Base-by-base conservation (phyloP, 2,797 vertebrate species). In the Anolis apletophallus region DNA sequence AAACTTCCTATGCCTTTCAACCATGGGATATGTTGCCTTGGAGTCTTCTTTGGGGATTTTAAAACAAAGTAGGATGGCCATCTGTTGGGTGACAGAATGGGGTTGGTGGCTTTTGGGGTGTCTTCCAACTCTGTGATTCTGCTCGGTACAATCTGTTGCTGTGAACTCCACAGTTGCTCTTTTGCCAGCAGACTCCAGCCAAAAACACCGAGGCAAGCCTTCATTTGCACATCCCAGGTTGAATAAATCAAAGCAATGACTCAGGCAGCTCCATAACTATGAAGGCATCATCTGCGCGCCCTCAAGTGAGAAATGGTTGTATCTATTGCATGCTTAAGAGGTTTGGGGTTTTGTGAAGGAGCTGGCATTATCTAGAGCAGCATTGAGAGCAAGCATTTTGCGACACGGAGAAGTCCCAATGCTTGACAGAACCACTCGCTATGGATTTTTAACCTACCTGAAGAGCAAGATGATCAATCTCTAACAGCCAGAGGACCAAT, bases 201-300 rank as follows among this genome's bases (percentile, higher is more conserved):
- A 5, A 83, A 91, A 93, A 55, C 55, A 88, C 67, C 21, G 85
- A 91, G 32, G 50, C 50, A 34, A 82, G 46, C 84, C 87, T 36
- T 50, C 55, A 4, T 1, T 68, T 86, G 80, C 68, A 85, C 72
- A 85, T 88, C 59, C 74, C 82, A 40, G 78, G 73, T 84, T 94
- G 93, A 95, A 94, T 88, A 91, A 93, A 91, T 77, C 89, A 86
- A 93, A 91, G 23, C 85, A 93, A 90, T 86, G 89, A 91, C 95
- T 85, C 52, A 77, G 93, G 75, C 89, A 94, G 88, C 84, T 85
- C 87, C 90, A 86, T 88, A 93, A 88, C 82, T 50, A 79, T 90
- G 83, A 84, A 80, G 87, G 85, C 88, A 73, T 69, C 86, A 85
- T 13, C 1, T 89, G 87, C 87, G 64, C 34, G 91, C 5, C 5